Evolutionary conservation across 2,113 vertebrate genomes (phyloP).

Genomic region (Xerus inauris): DNA sequence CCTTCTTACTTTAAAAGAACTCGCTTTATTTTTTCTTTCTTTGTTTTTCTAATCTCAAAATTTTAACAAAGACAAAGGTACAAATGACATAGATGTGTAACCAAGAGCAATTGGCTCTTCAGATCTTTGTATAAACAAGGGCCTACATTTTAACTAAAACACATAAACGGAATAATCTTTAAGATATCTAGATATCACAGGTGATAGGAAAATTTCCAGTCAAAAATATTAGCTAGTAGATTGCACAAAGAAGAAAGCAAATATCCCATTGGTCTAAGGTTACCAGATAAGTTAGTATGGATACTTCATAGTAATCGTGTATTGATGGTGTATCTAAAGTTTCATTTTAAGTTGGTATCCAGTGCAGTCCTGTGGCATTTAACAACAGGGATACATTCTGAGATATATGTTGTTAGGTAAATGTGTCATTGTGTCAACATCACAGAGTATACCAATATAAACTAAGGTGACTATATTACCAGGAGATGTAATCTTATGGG

Average conservation of each 20-base stretch:
- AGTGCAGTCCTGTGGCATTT: not conserved
- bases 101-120: not conserved
- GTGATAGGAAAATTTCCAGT: not conserved
- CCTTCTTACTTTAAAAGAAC: constrained; percentile 46
- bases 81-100: not conserved
- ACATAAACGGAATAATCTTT: not conserved
- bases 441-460: not conserved
- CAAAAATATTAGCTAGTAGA: not conserved
- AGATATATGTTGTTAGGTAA: not conserved
- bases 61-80: not conserved
- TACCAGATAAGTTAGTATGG: not conserved
- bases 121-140: not conserved
- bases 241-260: not conserved
- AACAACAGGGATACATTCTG: not conserved
- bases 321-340: not conserved
- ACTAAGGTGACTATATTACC: not conserved
- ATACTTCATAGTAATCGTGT: not conserved
- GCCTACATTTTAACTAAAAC: not conserved
- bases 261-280: not conserved
- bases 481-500: not conserved
- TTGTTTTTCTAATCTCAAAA: constrained; percentile 14
- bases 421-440: not conserved
- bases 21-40: not conserved
- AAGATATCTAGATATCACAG: not conserved
- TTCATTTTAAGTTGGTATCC: not conserved